Base-by-base conservation (phyloP, 92 coral and sea anemone genomes). In the Palythoa caribaeorum region DNA sequence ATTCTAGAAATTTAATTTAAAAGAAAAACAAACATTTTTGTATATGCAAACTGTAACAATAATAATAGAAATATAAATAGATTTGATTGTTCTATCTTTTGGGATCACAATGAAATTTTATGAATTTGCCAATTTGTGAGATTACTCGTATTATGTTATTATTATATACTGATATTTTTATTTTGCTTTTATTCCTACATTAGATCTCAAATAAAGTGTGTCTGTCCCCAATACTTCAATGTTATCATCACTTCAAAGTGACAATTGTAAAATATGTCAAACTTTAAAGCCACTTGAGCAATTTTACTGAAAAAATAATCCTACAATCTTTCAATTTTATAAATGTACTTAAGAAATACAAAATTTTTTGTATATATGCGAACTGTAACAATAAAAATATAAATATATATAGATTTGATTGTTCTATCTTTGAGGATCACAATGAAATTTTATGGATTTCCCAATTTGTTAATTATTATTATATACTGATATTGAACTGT, bases 301-400 rank as follows among this genome's bases (percentile, higher is more conserved):
- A 19, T 76, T n/a, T 76, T 48, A 76, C 38, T 73, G 54, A 73
- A 14, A 40, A 39, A 73, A 73, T 40, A 44, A 73, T 73, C 54
- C 37, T 73, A 73, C 77, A 38, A 73, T 73, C 77, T 40, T 71
- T 71, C 39, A 71, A 68, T 73, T 73, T 47, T 76, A 76, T 52
- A 76, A 76, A 76, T 51, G 16, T 76, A 50, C 60, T 76, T 76
- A 76, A 76, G 39, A 20, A 48, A 76, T 48, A 76, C 60, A 76
- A 50, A 39, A 73, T 0, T 28, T 48, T 76, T 51, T 76, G 60
- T 51, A 52, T 76, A 76, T 76, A 76, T 51, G 39, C 39, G 39
- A 76, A 76, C 80, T 76, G 38, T 76, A 76, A 76, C 80, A 76
- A 76, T 76, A 76, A 76, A 48, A 76, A 76, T 73, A 47, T 76